Base-by-base conservation (phyloP, 2,797 vertebrate species). In the Danio tinwini region DNA sequence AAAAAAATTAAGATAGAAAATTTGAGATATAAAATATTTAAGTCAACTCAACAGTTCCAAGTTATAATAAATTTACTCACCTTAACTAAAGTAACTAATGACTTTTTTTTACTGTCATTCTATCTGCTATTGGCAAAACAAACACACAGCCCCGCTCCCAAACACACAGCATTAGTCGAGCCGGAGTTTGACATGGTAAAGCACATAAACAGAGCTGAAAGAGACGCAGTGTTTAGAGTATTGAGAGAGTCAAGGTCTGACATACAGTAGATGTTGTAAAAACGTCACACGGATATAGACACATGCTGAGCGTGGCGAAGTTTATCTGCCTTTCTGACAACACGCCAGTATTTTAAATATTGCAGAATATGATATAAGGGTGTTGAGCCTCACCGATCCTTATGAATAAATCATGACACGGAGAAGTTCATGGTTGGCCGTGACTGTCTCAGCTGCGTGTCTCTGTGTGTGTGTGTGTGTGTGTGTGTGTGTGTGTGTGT, bases 341-440 rank as follows among this genome's bases (percentile, higher is more conserved):
- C 74, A 55, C 19, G 39, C 49, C 61, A 45, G 49, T 76, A 65
- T 65, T 76, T 76, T 76, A 76, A 76, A 65, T 65, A 76, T 52
- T 12, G n/a, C 7, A 7, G 37, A 50, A 65, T 65, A 45, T 76
- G 74, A 65, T 65, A 65, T 65, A 64, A 40, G 56, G 4, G 16
- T 58, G 71, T 47, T 59, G 71, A 61, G 13, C 52, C 53, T 72
- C 40, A 21, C 59, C 6, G 58, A 8, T 74, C n/a, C 58, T 74
- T 17, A 76, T 76, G 61, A 76, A 76, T 76, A 76, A 76, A 65
- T 65, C 74, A 76, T 76, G 49, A 64, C 39, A 76, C 16, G 13
- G 61, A 76, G 61, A 65, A 76, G 61, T 65, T 76, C 74, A 55
- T 55, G 37, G 5, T 44, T 50, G 21, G 6, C 6, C 8, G 7